Conservation (phyloP, 2,797 vertebrate species). For the Pipistrellus pipistrellus region DNA sequence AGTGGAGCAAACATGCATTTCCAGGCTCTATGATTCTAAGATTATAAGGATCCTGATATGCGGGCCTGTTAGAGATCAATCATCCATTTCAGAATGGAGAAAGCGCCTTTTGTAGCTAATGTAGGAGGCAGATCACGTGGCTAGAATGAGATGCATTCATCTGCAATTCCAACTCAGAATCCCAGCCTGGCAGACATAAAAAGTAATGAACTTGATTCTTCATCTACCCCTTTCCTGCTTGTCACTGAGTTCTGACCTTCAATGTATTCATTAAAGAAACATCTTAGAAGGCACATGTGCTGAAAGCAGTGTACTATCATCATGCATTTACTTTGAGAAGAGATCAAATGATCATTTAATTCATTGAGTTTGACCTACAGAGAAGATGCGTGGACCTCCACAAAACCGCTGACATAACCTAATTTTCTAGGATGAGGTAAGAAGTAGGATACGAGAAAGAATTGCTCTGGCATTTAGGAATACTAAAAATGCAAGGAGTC, state of each 20-base stretch:
- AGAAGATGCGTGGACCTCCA: neutral
- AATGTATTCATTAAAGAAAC: neutral
- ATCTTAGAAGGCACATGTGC: neutral
- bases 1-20: neutral
- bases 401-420: neutral
- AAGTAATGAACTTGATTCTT: neutral
- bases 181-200: neutral
- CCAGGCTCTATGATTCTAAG: no score
- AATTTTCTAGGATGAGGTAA: neutral
- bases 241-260: neutral
- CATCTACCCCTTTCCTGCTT: fast-evolving
- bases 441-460: neutral
- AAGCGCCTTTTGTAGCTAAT: neutral
- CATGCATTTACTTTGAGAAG: neutral
- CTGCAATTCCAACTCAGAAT: neutral
- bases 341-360: neutral
- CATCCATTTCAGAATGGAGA: neutral
- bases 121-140: no score
- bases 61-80: neutral
- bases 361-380: neutral
- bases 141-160: neutral
- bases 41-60: neutral
- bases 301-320: neutral
- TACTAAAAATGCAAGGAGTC: neutral
- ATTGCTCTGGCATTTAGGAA: neutral